A percentile compares a stretch with the other conserved stretches of the same genome.
Conservation (phyloP, 2,113 vertebrate genomes). For the Leptocoma aspasia region DNA sequence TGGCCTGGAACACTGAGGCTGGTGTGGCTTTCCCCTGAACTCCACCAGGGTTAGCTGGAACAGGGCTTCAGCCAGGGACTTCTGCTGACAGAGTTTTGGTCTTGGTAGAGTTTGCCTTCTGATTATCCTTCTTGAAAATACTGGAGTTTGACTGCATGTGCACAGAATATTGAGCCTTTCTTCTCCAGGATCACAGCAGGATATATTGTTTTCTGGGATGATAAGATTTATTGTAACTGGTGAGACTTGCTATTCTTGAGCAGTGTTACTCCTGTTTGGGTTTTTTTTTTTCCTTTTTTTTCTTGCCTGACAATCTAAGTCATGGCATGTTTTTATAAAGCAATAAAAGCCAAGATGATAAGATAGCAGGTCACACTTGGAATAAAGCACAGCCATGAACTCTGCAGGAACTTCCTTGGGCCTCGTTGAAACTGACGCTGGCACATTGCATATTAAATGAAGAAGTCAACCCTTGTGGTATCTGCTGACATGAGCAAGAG, state of each 20-base stretch:
- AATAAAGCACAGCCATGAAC: not conserved
- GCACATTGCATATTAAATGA: not conserved
- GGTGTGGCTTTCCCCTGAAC: not conserved
- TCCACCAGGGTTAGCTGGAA: not conserved
- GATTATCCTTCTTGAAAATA: not conserved
- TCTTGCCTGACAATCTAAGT: not conserved
- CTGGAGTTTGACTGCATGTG: not conserved
- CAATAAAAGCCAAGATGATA: not conserved
- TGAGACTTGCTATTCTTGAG: not conserved
- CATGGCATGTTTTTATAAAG: not conserved
- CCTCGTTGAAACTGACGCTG: not conserved
- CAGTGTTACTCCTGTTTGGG: not conserved
- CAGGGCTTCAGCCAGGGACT: fast-evolving
- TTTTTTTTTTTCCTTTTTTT: not conserved
- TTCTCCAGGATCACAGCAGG: not conserved
- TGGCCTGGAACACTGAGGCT: not conserved
- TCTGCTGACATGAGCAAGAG: not conserved
- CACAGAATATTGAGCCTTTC: not conserved
- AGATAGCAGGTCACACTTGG: not conserved
- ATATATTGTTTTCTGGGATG: not conserved
- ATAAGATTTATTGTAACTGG: not conserved
- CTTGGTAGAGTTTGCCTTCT: not conserved
- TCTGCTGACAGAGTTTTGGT: not conserved
- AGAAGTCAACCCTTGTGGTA: not conserved
- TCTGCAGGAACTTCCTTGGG: not conserved